Evolutionary conservation across 2,113 vertebrate species (phyloP).

Genomic region (Syngnathus typhle): DNA sequence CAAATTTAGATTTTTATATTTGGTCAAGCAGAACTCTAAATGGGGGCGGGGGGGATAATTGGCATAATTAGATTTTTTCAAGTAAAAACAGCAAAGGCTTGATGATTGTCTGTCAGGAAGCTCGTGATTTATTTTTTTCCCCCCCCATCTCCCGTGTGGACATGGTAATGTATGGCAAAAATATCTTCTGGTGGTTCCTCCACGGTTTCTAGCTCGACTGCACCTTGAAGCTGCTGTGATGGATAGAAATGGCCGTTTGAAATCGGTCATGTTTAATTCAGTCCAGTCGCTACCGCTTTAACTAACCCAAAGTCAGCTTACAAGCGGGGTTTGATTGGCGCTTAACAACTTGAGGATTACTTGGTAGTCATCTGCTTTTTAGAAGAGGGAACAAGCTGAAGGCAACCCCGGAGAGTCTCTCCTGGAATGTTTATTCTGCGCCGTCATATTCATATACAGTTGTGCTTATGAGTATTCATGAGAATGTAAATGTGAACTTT

Average conservation of each 20-base stretch:
- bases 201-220: not conserved
- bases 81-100: too few species aligned
- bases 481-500: slow-evolving; percentile 47
- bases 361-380: slow-evolving; percentile 22
- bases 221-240: not conserved
- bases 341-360: slow-evolving; percentile 20
- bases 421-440: slow-evolving; percentile 28
- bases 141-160: not conserved
- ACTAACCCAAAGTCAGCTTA: slow-evolving; percentile 13
- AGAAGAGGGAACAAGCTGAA: slow-evolving; percentile 14
- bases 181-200: not conserved
- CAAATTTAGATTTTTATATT: too few species aligned
- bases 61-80: too few species aligned
- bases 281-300: not conserved
- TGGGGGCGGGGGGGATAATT: too few species aligned
- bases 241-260: not conserved
- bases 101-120: too few species aligned
- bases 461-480: slow-evolving; percentile 45
- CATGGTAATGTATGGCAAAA: not conserved
- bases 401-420: slow-evolving; percentile 19
- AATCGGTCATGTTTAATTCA: slow-evolving; percentile 1
- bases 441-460: not conserved
- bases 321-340: not conserved
- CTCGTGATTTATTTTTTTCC: too few species aligned
- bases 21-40: too few species aligned